Conservation (phyloP, 2,888 invertebrate species). For the Bruchidius siliquastri region DNA sequence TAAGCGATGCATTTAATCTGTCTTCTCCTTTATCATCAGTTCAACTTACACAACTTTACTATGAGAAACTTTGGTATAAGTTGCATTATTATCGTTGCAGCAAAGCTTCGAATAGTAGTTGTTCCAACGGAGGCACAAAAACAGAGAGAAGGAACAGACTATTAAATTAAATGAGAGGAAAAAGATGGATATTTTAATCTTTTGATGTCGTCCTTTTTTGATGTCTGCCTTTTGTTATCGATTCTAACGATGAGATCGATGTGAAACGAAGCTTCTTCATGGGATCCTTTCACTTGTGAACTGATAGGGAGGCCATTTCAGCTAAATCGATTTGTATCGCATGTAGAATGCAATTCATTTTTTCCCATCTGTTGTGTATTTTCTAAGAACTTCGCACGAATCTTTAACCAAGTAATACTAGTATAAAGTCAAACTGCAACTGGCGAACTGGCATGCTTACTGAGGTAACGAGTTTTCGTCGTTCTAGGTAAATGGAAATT, state of each 20-base stretch:
- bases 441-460: no score
- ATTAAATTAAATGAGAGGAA: neutral
- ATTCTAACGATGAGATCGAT: neutral
- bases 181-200: neutral
- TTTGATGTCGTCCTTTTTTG: neutral
- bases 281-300: neutral
- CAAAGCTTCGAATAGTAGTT: neutral
- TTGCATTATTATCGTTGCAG: neutral
- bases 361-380: no score
- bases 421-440: no score
- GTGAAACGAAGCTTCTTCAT: neutral
- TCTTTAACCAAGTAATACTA: no score
- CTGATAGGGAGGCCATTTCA: no score
- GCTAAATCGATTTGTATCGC: no score
- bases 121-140: neutral
- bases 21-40: neutral
- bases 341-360: no score
- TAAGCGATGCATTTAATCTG: neutral
- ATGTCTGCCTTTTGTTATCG: neutral
- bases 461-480: no score
- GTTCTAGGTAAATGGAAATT: no score
- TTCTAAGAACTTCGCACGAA: no score
- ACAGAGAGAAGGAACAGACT: neutral
- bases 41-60: neutral
- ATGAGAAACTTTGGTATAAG: neutral